phyloP scores from a whole-genome alignment of 1,140 invertebrate genomes.

The Drosophila ficusphila region DNA sequence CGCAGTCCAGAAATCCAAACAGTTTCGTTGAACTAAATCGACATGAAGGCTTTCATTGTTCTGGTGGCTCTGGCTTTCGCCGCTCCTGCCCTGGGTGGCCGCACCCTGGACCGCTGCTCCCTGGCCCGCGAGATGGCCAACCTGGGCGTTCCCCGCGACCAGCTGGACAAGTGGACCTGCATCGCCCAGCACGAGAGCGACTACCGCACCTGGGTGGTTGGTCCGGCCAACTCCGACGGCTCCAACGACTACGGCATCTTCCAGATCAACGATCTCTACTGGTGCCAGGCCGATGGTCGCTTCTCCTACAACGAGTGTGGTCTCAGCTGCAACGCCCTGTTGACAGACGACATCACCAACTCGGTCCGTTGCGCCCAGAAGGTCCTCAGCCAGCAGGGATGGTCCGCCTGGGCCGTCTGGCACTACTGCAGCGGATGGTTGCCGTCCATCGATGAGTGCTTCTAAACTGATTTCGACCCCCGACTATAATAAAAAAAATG shows the following conservation, averaged over 20 bases:
- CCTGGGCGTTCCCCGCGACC: conserved; percentile 67
- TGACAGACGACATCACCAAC: conserved; percentile 66
- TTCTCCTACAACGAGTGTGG: conserved; percentile 70
- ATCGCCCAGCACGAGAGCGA: conserved; percentile 71
- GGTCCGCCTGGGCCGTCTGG: conserved; percentile 73
- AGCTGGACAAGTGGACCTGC: conserved; percentile 65
- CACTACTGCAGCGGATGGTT: conserved; percentile 61
- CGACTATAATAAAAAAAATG: conserved; percentile 11
- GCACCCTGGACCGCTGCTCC: conserved; percentile 74
- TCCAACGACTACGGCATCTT: conserved; percentile 79
- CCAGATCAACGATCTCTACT: conserved; percentile 79
- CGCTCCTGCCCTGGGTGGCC: conserved; percentile 52
- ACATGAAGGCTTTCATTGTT: conserved; percentile 55
- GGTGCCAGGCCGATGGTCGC: conserved; percentile 70
- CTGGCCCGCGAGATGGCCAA: conserved; percentile 74
- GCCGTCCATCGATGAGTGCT: conserved; percentile 64
- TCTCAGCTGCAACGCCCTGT: conserved; percentile 59
- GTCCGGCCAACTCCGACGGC: conserved; percentile 66
- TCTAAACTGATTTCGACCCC: conserved; percentile 41
- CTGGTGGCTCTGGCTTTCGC: conserved; percentile 42
- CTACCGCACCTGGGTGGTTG: conserved; percentile 63
- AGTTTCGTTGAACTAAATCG: conserved; percentile 19
- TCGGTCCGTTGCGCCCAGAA: conserved; percentile 74
- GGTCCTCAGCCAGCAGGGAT: conserved; percentile 68
- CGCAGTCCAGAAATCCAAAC: conserved; percentile 3